Conservation (phyloP, 2,888 invertebrate species). For the Hesperia comma region DNA sequence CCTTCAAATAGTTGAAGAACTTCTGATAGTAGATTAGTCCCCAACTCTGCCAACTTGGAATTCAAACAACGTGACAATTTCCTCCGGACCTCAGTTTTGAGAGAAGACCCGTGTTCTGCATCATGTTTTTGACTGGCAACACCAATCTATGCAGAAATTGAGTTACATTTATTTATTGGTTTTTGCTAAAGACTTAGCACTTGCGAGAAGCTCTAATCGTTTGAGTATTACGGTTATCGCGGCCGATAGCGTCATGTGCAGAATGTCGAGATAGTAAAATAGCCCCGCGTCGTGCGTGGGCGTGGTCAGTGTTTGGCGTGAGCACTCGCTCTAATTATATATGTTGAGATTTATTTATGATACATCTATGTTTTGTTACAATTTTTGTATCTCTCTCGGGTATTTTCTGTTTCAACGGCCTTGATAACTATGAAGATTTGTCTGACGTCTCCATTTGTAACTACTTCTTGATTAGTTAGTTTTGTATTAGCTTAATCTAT, state of each 20-base stretch:
- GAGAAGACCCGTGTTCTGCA: too few species aligned
- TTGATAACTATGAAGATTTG: not conserved
- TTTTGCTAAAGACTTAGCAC: not conserved
- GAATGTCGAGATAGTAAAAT: conserved; percentile 14
- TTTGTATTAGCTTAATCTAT: too few species aligned
- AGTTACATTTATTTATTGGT: too few species aligned
- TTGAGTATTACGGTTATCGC: conserved; percentile 8
- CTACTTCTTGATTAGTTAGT: too few species aligned
- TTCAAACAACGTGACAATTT: too few species aligned
- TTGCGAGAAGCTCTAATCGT: conserved; percentile 3
- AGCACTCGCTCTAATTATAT: conserved; percentile 7
- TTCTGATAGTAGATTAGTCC: too few species aligned
- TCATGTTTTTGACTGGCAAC: too few species aligned
- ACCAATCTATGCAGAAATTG: too few species aligned
- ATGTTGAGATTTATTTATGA: conserved; percentile 7
- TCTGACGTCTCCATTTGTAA: too few species aligned
- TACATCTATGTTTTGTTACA: not conserved
- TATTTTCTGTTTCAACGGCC: conserved; percentile 2
- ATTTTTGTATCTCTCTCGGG: not conserved
- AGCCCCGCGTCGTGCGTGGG: conserved; percentile 6
- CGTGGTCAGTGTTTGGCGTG: conserved; percentile 14
- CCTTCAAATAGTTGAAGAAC: too few species aligned
- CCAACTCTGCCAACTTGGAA: too few species aligned
- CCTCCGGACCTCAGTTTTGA: too few species aligned
- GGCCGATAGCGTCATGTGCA: conserved; percentile 9